Base-by-base conservation (phyloP, 2,797 vertebrate genomes). In the Bradypus variegatus region DNA sequence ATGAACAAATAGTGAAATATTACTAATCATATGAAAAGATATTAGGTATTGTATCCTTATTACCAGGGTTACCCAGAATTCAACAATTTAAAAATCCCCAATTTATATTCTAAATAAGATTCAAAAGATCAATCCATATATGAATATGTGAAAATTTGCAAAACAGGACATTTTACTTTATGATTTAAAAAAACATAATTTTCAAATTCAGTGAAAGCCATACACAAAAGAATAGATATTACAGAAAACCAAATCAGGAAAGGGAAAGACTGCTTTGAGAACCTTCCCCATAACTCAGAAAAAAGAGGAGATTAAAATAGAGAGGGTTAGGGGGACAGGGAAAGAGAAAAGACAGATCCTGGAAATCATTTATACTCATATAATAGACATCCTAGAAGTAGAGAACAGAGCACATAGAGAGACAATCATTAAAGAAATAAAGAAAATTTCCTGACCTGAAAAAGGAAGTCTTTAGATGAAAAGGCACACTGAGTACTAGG, bases 261-360 rank as follows among this genome's bases (percentile, higher is more conserved):
- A 91, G 60, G 55, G 53, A 70, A 80, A 91, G 60, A 83, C 7
- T 73, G 21, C 29, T 93, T 81, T 82, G 80, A 89, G 77, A 93
- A 70, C 10, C 29, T 65, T 64, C 41, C 53, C 41, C 18, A 69
- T 55, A 82, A 86, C 50, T 70, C 69, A 64, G 29, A 3, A 29
- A 53, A 77, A 77, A 45, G 41, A 45, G 8, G 41, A 45, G 41
- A 45, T 45, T 45, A 45, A 45, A 45, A 45, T 45, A 45, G 41
- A 45, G 41, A 45, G 41, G 41, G 41, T 5, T 45, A 8, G 41
- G 41, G 41, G 41, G 41, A 45, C 41, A 45, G 41, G 41, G 41
- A 45, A 8, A 45, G 4, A 36, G 13, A 65, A 86, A 15, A 53
- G 53, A 13, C 53, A 58, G 55, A 58, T 19, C 55, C 55, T 58